These are phyloP conservation scores for Mastigias papua DNA, from an alignment of 30 jellyfish, hydroid and myxozoan genomes.

Conservation along the genomic window DNA sequence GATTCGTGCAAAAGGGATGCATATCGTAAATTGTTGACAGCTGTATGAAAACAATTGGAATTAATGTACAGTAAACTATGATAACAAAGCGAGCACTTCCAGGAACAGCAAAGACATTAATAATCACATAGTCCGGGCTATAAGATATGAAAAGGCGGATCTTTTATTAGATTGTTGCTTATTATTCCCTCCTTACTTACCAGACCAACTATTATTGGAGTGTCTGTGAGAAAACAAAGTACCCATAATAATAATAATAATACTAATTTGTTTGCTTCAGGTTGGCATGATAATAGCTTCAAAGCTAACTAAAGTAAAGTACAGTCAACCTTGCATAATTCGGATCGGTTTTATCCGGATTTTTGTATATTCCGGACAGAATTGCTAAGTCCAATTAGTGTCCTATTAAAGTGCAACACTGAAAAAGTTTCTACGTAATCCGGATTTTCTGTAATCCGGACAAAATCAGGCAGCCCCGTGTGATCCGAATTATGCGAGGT, in stretches of 20 bases:
- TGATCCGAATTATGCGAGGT: too few species aligned
- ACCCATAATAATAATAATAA: neutral
- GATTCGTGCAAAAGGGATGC: neutral
- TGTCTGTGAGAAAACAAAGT: neutral
- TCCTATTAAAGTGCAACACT: too few species aligned
- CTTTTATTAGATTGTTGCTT: neutral
- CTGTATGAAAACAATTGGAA: neutral
- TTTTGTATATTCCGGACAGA: too few species aligned
- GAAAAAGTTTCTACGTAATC: too few species aligned
- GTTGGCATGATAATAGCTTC: too few species aligned
- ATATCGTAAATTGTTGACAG: neutral
- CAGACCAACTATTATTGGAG: neutral
- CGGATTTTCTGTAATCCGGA: too few species aligned
- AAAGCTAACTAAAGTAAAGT: too few species aligned
- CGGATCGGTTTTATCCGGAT: too few species aligned
- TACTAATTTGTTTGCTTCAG: too few species aligned
- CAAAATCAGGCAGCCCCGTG: too few species aligned
- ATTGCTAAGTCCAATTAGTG: too few species aligned
- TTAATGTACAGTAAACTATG: neutral
- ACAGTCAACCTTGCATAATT: too few species aligned
- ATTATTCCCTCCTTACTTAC: neutral
- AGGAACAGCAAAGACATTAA: neutral
- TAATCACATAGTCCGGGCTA: neutral
- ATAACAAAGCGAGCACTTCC: neutral
- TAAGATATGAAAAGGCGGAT: neutral